Percentiles rank a stretch among this genome's conserved stretches.
These are phyloP conservation scores for Apogon talboti DNA, from an alignment of 2,797 vertebrate species.

Conservation along the genomic window DNA sequence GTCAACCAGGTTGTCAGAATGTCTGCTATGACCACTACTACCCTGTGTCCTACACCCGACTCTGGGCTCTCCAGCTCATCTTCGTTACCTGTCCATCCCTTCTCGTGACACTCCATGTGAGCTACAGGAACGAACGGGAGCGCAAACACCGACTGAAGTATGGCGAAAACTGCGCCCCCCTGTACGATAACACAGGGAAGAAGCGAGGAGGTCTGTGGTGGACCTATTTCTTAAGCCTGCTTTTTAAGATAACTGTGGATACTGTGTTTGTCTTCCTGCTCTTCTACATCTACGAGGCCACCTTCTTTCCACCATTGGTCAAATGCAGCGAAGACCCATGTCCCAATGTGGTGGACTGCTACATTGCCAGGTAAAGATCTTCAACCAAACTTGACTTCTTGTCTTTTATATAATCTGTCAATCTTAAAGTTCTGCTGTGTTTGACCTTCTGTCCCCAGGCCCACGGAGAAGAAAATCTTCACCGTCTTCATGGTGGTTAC, in stretches of 20 bases:
- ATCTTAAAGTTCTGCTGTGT: neutral
- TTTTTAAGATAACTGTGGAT: conserved; percentile 88
- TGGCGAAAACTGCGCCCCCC: conserved; percentile 63
- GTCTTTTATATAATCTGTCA: neutral
- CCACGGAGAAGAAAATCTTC: conserved; percentile 90
- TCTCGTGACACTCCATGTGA: conserved; percentile 91
- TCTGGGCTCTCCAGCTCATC: conserved; percentile 94
- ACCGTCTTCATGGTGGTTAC: conserved; percentile 87
- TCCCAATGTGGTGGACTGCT: conserved; percentile 89
- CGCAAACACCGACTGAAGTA: conserved; percentile 74
- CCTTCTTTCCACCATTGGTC: conserved; percentile 87
- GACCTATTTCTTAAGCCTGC: conserved; percentile 90
- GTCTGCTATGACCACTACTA: conserved; percentile 92
- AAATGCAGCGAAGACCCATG: conserved; percentile 86
- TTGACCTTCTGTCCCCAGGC: conserved; percentile 57
- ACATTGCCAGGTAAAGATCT: conserved; percentile 79
- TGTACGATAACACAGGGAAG: conserved; percentile 85
- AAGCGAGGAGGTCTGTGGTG: conserved; percentile 92
- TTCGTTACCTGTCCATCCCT: conserved; percentile 91
- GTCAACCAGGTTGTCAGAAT: conserved; percentile 90
- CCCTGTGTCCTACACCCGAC: conserved; percentile 89
- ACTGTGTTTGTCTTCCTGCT: conserved; percentile 87
- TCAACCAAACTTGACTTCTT: neutral
- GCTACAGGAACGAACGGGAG: conserved; percentile 87
- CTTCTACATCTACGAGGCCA: conserved; percentile 86